These are phyloP conservation scores for Trogon surrucura DNA, from an alignment of 2,113 vertebrate species.

Conservation along the genomic window DNA sequence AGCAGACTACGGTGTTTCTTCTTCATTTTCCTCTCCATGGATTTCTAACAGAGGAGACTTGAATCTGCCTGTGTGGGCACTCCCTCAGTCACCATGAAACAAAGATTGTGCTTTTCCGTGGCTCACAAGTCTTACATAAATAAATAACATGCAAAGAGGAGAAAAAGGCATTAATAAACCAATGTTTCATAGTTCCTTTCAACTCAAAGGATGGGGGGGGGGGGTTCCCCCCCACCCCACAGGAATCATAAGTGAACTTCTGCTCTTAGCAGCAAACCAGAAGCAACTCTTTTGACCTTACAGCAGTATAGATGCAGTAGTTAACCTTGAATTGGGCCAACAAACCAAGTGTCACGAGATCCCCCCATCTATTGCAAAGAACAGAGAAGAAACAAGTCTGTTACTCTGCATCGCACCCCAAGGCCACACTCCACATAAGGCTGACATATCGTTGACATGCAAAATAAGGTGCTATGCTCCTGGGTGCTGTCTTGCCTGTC, in stretches of 20 bases:
- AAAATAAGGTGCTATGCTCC: constrained; percentile 27
- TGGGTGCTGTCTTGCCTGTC: constrained; percentile 44
- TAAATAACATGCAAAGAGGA: background rate
- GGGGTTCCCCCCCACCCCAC: too few relatives aligned
- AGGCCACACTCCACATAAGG: background rate
- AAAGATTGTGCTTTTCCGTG: background rate
- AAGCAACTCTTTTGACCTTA: background rate
- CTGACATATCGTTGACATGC: background rate
- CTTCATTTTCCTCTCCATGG: background rate
- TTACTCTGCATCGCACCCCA: background rate
- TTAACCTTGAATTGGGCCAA: background rate
- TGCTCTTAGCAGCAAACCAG: background rate
- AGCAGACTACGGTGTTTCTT: background rate
- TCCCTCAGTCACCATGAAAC: background rate
- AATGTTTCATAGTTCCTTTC: background rate
- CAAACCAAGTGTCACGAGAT: background rate
- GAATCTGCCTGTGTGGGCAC: background rate
- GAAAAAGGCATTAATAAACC: background rate
- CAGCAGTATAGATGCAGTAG: background rate
- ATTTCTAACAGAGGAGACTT: background rate
- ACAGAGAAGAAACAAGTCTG: background rate
- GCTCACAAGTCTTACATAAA: background rate
- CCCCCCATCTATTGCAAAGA: background rate
- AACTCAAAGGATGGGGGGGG: background rate
- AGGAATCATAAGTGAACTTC: background rate